Base-by-base conservation (phyloP, 2,797 vertebrate genomes). In the Danio tinwini region DNA sequence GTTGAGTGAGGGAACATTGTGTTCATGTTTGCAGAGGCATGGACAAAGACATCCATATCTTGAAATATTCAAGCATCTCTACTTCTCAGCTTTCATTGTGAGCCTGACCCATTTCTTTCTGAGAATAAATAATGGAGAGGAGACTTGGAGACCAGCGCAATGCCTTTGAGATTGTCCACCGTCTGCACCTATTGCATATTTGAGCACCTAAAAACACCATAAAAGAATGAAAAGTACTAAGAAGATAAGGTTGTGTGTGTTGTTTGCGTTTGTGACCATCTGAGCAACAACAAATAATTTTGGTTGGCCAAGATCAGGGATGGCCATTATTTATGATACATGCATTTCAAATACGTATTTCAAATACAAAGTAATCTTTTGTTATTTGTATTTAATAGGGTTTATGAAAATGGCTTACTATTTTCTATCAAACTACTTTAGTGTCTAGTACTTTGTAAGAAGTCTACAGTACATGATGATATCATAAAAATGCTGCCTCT, bases 21-120 rank as follows among this genome's bases (percentile, higher is more conserved):
- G 42, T 69, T 77, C 53, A 14, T 19, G 75, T 69, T 77, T 59
- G 42, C 39, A 19, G 21, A n/a, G n/a, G 49, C 11, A 12, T 21
- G 49, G 47, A 63, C 45, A 14, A 37, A 56, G 53, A 49, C 21
- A 59, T 49, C 40, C 14, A 52, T 39, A 74, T 68, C 19, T 47
- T 68, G 16, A 56, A 68, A 69, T 59, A 55, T 77, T 69, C 63
- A 69, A 29, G 21, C 75, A 56, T 69, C 16, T n/a, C 50, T 56
- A 52, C 49, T 65, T 45, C 62, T 76, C 39, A n/a, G 49, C 9
- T 56, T 13, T 64, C 40, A 53, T 7, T 62, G 19, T 50, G 40
- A 44, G 64, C 42, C 52, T 75, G 79, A 81, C 64, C 62, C 45
- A 81, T 74, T 76, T 71, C 47, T 71, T n/a, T 17, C 0, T 4